Percentiles rank a stretch among this genome's conserved stretches.
phyloP scores from a whole-genome alignment of 2,113 vertebrate genomes.

The Pelobates fuscus region DNA sequence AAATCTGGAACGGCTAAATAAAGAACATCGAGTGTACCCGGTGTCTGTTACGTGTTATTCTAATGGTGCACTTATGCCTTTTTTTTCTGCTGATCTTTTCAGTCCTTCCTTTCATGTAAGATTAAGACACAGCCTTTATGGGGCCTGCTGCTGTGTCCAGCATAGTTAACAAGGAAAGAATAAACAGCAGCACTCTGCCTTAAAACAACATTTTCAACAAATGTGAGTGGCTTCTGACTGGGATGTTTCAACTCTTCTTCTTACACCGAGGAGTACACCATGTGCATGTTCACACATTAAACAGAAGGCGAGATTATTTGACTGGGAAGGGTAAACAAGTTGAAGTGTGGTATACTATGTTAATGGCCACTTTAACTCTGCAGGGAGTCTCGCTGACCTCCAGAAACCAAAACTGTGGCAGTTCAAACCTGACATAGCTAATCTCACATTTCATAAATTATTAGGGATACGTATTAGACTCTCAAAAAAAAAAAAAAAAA shows the following conservation, averaged over 20 bases:
- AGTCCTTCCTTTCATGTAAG: too few species aligned
- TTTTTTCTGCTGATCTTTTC: too few species aligned
- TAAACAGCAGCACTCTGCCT: neutral
- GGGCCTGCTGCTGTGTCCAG: neutral
- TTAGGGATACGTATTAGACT: too few species aligned
- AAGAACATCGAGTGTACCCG: too few species aligned
- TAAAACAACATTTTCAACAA: neutral
- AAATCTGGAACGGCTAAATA: too few species aligned
- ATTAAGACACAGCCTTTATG: too few species aligned
- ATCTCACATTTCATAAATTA: too few species aligned
- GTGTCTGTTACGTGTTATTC: too few species aligned
- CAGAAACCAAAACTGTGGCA: neutral
- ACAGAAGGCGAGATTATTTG: slow-evolving; percentile 8
- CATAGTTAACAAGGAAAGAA: neutral
- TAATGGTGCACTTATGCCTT: too few species aligned
- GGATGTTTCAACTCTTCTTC: neutral
- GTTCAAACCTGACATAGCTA: too few species aligned
- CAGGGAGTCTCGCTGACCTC: slow-evolving; percentile 20
- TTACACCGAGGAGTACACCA: neutral
- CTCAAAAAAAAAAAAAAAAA: too few species aligned
- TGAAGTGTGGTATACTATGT: slow-evolving; percentile 1
- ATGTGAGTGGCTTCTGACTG: neutral
- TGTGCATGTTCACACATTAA: slow-evolving; percentile 20
- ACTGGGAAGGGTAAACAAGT: slow-evolving; percentile 4
- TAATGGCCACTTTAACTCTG: neutral